A percentile compares a stretch with the other conserved stretches of the same genome.
Conservation (phyloP, 2,888 invertebrate species). For the Anthophora plumipes region DNA sequence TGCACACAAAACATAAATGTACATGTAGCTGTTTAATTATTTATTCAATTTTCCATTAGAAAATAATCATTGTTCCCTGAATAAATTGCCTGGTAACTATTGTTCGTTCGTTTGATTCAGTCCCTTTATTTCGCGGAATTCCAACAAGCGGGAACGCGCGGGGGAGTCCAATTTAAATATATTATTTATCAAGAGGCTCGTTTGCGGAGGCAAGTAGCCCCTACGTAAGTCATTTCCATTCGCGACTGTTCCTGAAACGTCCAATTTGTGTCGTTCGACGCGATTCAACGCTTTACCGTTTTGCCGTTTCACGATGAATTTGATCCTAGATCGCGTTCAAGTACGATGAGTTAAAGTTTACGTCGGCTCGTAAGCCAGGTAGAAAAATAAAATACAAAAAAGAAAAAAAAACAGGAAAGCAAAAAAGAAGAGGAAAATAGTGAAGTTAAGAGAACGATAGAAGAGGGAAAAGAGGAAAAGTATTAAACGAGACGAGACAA, state of each 20-base stretch:
- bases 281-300: background rate
- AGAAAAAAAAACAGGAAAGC: too few relatives aligned
- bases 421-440: too few relatives aligned
- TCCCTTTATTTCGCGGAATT: background rate
- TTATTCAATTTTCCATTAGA: background rate
- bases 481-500: too few relatives aligned
- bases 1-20: background rate
- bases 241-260: background rate
- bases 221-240: background rate
- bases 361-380: too few relatives aligned
- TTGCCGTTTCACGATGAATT: background rate
- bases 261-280: slow-evolving; percentile 6
- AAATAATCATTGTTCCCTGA: background rate
- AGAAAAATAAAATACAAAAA: too few relatives aligned
- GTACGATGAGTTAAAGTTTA: background rate
- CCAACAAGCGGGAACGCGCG: background rate
- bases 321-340: background rate
- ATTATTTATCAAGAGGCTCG: slow-evolving; percentile 12
- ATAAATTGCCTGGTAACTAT: background rate
- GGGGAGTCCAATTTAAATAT: slow-evolving; percentile 9
- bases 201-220: background rate
- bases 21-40: background rate
- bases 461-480: too few relatives aligned
- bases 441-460: too few relatives aligned
- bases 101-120: background rate